Base-by-base conservation (phyloP, 1,140 invertebrate species). In the Yoshiicerus persimilis region DNA sequence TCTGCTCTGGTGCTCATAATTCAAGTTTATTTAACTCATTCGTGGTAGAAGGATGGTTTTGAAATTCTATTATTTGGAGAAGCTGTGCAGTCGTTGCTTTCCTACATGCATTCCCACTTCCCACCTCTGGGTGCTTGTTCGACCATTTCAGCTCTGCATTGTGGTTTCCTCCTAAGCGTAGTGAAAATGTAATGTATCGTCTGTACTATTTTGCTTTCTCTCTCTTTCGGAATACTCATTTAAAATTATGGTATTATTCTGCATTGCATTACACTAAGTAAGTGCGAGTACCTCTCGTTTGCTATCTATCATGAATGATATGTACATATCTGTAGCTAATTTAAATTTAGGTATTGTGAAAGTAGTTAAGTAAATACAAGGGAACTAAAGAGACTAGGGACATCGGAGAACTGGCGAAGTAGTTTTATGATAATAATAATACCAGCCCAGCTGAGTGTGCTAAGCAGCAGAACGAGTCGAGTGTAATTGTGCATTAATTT, bases 1-100 rank as follows among this genome's bases (percentile, higher is more conserved):
- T 80, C 34, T 36, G 75, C 75, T 80, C 75, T 36, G 32, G 20
- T 80, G 34, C 75, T 38, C 75, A 80, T 80, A 80, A 80, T 80
- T 80, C 32, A 80, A 34, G 30, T 80, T 80, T 80, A 80, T 80
- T 80, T 80, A 36, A 80, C 32, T 80, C 30, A 38, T 80, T 80
- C 34, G 75, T 80, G 75, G 75, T 38, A 32, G 75, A 80, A 80
- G 75, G 75, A 36, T 80, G 75, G 75, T 80, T 80, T 80, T 38
- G 75, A 80, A 80, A 80, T 80, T 80, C 32, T 80, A 80, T 80
- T 70, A 70, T 70, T 70, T 30, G 25, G 27, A 70, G 66, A 70
- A 30, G 25, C 66, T 70, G 27, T 70, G 66, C 30, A 23, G 9
- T 70, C 30, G 66, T 27, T 56, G 16, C 66, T 70, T 70, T 70